Base-by-base conservation (phyloP, 2,888 invertebrate species). In the Andrena dorsata region DNA sequence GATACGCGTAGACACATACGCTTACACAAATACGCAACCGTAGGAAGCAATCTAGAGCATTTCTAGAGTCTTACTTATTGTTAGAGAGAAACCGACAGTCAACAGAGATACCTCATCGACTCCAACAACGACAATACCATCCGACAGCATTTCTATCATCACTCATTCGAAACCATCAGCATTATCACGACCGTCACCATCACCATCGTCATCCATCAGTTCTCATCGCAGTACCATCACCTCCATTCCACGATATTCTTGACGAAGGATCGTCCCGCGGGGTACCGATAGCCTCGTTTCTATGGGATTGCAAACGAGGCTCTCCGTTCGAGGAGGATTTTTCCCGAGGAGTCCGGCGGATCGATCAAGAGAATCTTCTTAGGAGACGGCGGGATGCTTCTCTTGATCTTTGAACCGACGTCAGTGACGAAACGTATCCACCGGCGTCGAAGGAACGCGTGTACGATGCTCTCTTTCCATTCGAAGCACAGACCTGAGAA, bases 41-140 rank as follows among this genome's bases (percentile, higher is more conserved):
- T 91, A 91, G 90, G 90, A 73, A 73, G 69, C 84, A 86, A 86
- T 86, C 88, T 90, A 90, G 90, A 89, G 85, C 82, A 82, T 88
- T 80, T 84, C 85, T 88, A 90, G 87, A 87, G 74, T 66, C 69
- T 83, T 41, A 41, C 41, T 41, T 41, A 41, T 41, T 13, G 41
- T 41, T 91, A 90, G 88, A 80, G 58, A 66, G 74, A 84, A 63
- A 73, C 32, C 49, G 60, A 74, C 74, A 77, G 76, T 16, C 82
- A 83, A 77, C 75, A 72, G 28, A 75, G 76, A 72, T 65, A 80
- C 58, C 78, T 86, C 72, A 80, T 80, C 82, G 72, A 74, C 73
- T 64, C 51, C 76, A 70, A 76, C 78, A 75, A 63, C 80, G 70
- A 86, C 85, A 77, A 60, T 68, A 79, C 77, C 82, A 68, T 85